Evolutionary conservation across 2,113 vertebrate genomes (phyloP).

Genomic region (Glaucidium brasilianum): DNA sequence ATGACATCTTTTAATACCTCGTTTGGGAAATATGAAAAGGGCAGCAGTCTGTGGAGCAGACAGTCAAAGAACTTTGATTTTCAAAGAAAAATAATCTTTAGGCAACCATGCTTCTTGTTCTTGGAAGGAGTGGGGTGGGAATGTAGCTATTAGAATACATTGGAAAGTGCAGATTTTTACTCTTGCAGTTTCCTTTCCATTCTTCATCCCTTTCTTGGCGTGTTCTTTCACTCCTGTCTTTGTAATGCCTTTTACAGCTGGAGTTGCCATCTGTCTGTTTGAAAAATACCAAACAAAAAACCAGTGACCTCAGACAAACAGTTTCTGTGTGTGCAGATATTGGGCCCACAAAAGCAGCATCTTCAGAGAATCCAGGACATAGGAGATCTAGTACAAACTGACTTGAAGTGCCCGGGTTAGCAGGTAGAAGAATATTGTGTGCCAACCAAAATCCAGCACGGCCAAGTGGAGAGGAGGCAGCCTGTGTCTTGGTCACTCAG

Average conservation of each 20-base stretch:
- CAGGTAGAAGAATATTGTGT: not conserved
- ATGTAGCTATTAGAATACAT: not conserved
- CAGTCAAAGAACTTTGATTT: not conserved
- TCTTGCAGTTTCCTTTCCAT: not conserved
- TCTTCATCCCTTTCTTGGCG: not conserved
- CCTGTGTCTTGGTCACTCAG: fast-evolving
- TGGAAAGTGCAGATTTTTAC: not conserved
- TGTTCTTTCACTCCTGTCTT: not conserved
- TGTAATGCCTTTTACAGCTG: not conserved
- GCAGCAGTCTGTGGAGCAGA: not conserved
- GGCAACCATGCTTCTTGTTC: not conserved
- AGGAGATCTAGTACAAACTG: not conserved
- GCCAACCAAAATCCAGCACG: fast-evolving
- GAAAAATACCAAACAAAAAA: not conserved
- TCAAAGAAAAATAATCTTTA: not conserved
- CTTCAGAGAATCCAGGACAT: not conserved
- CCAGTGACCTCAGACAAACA: not conserved
- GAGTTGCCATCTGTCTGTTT: not conserved
- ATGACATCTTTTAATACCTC: not conserved
- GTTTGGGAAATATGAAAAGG: not conserved
- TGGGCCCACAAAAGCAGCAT: not conserved
- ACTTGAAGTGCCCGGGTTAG: not conserved
- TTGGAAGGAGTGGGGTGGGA: not conserved
- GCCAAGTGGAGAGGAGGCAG: not conserved
- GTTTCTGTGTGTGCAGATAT: not conserved